These are phyloP conservation scores for Petrophora chlorosata DNA, from an alignment of 2,888 invertebrate genomes.

Conservation along the genomic window DNA sequence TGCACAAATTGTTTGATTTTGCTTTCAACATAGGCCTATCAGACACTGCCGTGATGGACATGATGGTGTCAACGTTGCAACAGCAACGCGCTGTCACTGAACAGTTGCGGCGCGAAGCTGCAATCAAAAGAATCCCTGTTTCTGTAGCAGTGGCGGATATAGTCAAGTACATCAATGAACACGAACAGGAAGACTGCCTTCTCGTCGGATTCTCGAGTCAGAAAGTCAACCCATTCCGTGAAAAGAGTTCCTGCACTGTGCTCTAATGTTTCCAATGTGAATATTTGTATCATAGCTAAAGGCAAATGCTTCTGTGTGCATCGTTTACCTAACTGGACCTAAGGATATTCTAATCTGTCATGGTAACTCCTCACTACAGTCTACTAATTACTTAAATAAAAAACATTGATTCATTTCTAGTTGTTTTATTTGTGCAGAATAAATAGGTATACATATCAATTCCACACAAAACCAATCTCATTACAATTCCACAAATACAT, in stretches of 20 bases:
- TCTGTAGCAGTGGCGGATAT: constrained; percentile 97
- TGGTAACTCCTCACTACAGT: constrained; percentile 9
- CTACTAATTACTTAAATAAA: constrained; percentile 24
- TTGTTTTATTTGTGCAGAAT: constrained; percentile 66
- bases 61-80: constrained; percentile 96
- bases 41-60: constrained; percentile 95
- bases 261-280: constrained; percentile 81
- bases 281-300: constrained; percentile 3
- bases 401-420: constrained; percentile 29
- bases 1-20: constrained; percentile 62
- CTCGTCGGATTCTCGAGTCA: constrained; percentile 97
- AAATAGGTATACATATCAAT: constrained; percentile 48
- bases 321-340: constrained; percentile 15
- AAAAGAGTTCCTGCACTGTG: constrained; percentile 94
- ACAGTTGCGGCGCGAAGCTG: constrained; percentile 95
- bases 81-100: constrained; percentile 97
- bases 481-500: constrained; percentile 61
- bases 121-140: constrained; percentile 92
- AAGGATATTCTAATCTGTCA: constrained; percentile 12
- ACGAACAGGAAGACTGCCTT: constrained; percentile 96
- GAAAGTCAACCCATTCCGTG: constrained; percentile 97
- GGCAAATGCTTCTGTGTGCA: constrained; percentile 13
- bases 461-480: constrained; percentile 39
- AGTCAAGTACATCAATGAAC: constrained; percentile 94
- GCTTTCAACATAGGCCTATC: constrained; percentile 92